Percentiles rank a stretch among this genome's conserved stretches.
Evolutionary conservation across 2,888 invertebrate genomes (phyloP).

Genomic region (Dynastes grantii): DNA sequence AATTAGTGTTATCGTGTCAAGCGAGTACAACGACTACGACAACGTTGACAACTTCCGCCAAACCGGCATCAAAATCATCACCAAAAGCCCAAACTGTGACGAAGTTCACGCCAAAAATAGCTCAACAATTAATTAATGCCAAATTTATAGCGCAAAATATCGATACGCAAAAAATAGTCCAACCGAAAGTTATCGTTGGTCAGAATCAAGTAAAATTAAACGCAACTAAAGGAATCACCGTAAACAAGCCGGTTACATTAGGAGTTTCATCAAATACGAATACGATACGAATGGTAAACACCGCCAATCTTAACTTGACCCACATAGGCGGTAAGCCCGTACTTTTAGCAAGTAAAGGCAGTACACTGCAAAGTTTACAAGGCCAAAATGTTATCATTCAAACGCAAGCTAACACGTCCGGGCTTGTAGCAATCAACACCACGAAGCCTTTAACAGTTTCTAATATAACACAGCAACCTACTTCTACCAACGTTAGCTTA

Average conservation of each 20-base stretch:
- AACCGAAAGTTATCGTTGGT: constrained; percentile 63
- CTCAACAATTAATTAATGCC: constrained; percentile 71
- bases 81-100: constrained; percentile 61
- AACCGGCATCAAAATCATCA: constrained; percentile 58
- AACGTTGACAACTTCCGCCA: constrained; percentile 60
- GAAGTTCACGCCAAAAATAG: constrained; percentile 66
- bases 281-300: constrained; percentile 72
- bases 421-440: constrained; percentile 57
- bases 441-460: constrained; percentile 52
- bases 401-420: constrained; percentile 62
- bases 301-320: constrained; percentile 72
- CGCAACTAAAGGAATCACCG: constrained; percentile 59
- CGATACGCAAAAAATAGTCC: constrained; percentile 64
- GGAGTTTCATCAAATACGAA: constrained; percentile 62
- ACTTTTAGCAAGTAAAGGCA: constrained; percentile 71
- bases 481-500: constrained; percentile 61
- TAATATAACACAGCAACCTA: constrained; percentile 52
- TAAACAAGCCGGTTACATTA: constrained; percentile 63
- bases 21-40: constrained; percentile 60
- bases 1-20: constrained; percentile 66
- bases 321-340: constrained; percentile 75
- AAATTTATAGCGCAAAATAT: constrained; percentile 69
- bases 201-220: constrained; percentile 64
- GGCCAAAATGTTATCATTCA: constrained; percentile 71
- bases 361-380: constrained; percentile 67